Evolutionary conservation across 2,797 vertebrate genomes (phyloP).

Genomic region (Morelia viridis): DNA sequence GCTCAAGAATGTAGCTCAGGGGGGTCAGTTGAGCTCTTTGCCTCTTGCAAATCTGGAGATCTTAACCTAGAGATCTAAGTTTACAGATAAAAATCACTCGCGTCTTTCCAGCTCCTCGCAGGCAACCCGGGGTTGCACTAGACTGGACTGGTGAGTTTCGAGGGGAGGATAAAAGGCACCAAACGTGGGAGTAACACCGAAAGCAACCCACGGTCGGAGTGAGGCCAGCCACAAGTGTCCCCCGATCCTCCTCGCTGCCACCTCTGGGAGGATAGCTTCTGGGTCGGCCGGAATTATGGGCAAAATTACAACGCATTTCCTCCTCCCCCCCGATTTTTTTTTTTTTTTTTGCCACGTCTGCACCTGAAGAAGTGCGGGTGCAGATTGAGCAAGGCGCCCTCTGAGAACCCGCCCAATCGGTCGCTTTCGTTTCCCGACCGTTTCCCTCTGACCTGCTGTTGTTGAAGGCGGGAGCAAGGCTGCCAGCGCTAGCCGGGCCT

Average conservation of each 20-base stretch:
- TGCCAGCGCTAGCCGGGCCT: background rate
- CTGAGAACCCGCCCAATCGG: background rate
- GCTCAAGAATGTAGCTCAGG: background rate
- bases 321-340: fast-evolving
- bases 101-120: background rate
- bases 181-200: background rate
- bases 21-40: background rate
- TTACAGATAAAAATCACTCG: background rate
- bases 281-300: background rate
- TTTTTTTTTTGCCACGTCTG: background rate
- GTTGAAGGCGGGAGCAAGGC: background rate
- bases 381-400: no score
- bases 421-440: background rate
- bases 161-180: background rate
- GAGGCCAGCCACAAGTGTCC: background rate
- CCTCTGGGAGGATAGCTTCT: background rate
- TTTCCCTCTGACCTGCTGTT: background rate
- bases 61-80: no score
- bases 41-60: background rate
- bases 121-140: background rate
- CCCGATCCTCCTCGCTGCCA: background rate
- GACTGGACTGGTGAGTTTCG: background rate
- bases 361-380: background rate
- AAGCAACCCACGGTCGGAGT: background rate
- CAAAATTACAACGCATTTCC: background rate